Evolutionary conservation across 2,113 vertebrate genomes (phyloP), one percentile per base, ranked within the genome.

Genomic region (Semnornis frantzii): DNA sequence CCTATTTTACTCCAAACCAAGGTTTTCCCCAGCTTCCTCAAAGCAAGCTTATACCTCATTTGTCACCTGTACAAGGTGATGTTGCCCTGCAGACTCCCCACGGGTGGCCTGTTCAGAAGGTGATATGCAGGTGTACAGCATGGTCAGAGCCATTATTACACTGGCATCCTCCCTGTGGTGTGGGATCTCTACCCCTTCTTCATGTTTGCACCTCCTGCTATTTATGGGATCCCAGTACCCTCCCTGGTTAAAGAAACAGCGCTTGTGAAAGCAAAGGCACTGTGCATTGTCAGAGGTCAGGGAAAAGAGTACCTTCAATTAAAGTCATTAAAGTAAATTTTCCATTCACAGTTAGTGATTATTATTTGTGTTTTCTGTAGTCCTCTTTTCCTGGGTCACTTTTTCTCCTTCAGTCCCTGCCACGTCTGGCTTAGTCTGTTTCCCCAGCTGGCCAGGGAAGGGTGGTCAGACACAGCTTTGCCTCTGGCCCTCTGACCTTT

Each of bases 111-210:
- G 21, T 42, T 71, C 6, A 18, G 52, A 52, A 65, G 84, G 64
- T 14, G 59, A 75, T 0, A 5, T 2, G 4, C 59, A 13, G 50
- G 7, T 27, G 24, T 5, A 12, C 4, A 10, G 33, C 69, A 57
- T 10, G 27, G 21, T 2, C 60, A 27, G 85, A 60, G 62, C 54
- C 50, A 2, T 8, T 15, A 3, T 2, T 17, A 5, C 1, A 13
- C 66, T 16, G 4, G 24, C 52, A 23, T 2, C 46, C 15, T 66
- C 81, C 86, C 68, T 1, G 0, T 18, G 50, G 69, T 19, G 5
- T 1, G 12, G 48, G 57, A 85, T 73, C 80, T 44, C 69, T 8
- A 21, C 71, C 78, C 82, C 50, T 82, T 55, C 87, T 15, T 14
- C 71, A 21, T 55, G 3, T 39, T 10, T 13, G 12, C 68, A 34